phyloP scores from a whole-genome alignment of 2,797 vertebrate genomes.

The Propithecus perrieri region DNA sequence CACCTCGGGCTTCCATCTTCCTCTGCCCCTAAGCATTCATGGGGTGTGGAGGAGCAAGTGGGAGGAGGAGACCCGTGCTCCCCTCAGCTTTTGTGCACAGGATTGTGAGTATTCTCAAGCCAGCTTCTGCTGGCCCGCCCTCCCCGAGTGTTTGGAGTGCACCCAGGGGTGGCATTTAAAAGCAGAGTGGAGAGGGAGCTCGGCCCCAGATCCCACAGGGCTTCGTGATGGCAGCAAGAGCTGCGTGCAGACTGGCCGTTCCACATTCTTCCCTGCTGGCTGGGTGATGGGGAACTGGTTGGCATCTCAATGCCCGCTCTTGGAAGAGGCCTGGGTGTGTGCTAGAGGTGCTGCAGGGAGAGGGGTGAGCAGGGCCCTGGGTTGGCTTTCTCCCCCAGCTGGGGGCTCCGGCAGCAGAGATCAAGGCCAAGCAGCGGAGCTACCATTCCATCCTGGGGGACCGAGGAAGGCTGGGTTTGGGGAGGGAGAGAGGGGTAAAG shows the following conservation, averaged over 20 bases:
- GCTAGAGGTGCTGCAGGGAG: background rate
- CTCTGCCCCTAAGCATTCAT: background rate
- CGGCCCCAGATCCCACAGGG: background rate
- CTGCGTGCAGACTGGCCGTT: no score
- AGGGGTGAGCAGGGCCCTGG: no score
- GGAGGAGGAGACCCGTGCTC: accelerated
- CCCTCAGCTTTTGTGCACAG: accelerated
- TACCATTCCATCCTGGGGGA: background rate
- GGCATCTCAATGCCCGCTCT: background rate
- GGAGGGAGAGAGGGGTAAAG: background rate
- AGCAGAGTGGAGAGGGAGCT: background rate
- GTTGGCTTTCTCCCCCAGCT: background rate
- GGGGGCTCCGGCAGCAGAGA: background rate
- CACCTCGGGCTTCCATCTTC: background rate
- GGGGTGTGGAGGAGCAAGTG: background rate
- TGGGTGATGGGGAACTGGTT: background rate
- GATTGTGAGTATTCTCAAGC: background rate
- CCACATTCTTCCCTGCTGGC: background rate
- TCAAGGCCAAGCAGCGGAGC: background rate
- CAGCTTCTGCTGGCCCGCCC: background rate
- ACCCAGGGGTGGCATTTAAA: background rate
- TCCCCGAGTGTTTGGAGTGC: background rate
- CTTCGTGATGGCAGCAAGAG: background rate
- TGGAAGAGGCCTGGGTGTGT: accelerated
- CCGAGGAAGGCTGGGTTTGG: background rate